Evolutionary conservation across 2,113 vertebrate species (phyloP).

Genomic region (Hassar affinis): DNA sequence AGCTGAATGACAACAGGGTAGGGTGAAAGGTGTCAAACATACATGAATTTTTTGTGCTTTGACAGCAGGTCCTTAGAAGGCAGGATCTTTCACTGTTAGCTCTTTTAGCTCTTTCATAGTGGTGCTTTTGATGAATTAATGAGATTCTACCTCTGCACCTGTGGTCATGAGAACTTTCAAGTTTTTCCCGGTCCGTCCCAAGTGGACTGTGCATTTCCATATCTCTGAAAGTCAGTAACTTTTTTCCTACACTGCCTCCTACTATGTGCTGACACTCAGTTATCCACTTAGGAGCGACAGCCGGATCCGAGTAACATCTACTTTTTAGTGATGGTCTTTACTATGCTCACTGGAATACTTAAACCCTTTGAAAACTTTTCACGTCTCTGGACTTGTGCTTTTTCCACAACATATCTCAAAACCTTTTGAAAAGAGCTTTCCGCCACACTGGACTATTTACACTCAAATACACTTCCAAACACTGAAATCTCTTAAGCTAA

Average conservation of each 20-base stretch:
- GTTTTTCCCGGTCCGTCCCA: slow-evolving; percentile 11
- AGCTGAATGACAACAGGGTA: background rate
- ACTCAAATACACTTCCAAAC: slow-evolving; percentile 1
- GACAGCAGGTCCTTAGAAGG: slow-evolving; percentile 7
- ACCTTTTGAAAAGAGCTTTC: background rate
- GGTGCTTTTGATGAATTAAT: slow-evolving; percentile 18
- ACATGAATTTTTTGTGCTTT: background rate
- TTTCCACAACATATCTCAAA: background rate
- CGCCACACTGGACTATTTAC: background rate
- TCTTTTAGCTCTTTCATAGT: background rate
- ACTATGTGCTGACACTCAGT: slow-evolving; percentile 19
- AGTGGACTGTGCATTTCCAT: slow-evolving; percentile 9
- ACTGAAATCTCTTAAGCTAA: background rate
- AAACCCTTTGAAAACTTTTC: slow-evolving; percentile 1
- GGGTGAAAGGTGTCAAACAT: background rate
- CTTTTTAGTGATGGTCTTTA: slow-evolving; percentile 2
- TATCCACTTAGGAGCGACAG: slow-evolving; percentile 11
- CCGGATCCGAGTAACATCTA: background rate
- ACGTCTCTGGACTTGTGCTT: background rate
- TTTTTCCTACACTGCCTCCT: background rate
- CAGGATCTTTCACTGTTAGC: background rate
- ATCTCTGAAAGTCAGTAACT: slow-evolving; percentile 7
- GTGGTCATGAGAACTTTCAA: slow-evolving; percentile 13
- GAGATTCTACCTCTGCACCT: slow-evolving; percentile 7
- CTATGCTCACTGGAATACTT: slow-evolving; percentile 15